phyloP scores from a whole-genome alignment of 2,113 vertebrate genomes.

The Lepus americanus region DNA sequence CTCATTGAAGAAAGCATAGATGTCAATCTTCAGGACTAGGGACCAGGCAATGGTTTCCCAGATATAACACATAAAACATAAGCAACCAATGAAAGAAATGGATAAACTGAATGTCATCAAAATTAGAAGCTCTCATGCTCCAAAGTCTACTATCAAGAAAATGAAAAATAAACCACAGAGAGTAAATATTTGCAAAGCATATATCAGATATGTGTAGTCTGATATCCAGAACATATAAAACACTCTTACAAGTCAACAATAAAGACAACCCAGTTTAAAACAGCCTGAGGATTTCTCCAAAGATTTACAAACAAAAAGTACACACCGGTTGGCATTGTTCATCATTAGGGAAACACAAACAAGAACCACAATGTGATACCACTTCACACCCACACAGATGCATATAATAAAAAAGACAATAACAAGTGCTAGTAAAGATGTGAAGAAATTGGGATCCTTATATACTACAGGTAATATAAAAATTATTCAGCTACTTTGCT shows the following conservation, averaged over 20 bases:
- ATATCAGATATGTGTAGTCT: background rate
- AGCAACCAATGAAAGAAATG: slow-evolving; percentile 9
- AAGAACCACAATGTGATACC: background rate
- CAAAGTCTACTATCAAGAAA: slow-evolving; percentile 15
- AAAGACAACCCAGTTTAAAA: slow-evolving; percentile 21
- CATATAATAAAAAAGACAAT: background rate
- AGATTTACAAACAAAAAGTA: slow-evolving; percentile 33
- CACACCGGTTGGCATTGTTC: background rate
- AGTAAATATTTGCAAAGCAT: slow-evolving; percentile 6
- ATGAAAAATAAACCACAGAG: background rate
- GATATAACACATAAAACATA: background rate
- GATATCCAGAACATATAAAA: background rate
- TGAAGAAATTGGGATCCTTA: background rate
- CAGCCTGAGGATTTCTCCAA: slow-evolving; percentile 24
- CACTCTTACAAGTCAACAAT: background rate
- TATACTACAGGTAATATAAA: background rate
- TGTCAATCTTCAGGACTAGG: background rate
- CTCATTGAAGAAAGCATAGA: slow-evolving; percentile 1
- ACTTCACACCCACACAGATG: background rate
- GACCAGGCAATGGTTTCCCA: slow-evolving; percentile 24
- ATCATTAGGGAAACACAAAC: slow-evolving; percentile 34
- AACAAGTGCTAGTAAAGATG: background rate
- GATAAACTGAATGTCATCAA: background rate
- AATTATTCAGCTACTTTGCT: background rate
- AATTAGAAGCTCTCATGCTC: slow-evolving; percentile 30